phyloP scores from a whole-genome alignment of 2,797 vertebrate species.

The Peromyscus eremicus region DNA sequence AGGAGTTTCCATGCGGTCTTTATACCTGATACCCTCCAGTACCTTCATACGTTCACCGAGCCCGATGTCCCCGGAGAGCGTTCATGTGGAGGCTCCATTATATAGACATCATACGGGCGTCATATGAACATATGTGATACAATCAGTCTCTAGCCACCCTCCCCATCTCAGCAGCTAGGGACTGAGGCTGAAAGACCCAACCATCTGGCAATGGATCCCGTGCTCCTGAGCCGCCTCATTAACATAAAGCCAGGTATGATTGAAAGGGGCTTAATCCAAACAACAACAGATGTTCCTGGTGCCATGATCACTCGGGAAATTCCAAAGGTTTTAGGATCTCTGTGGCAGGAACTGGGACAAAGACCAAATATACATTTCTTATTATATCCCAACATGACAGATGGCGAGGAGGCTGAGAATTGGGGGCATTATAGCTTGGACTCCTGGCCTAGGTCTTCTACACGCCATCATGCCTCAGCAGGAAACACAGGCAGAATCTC shows the following conservation, averaged over 20 bases:
- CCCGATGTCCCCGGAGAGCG: background rate
- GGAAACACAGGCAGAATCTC: slow-evolving; percentile 28
- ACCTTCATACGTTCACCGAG: background rate
- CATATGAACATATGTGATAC: background rate
- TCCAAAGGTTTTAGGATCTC: slow-evolving; percentile 34
- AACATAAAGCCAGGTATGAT: slow-evolving; percentile 26
- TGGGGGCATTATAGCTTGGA: background rate
- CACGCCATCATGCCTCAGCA: background rate
- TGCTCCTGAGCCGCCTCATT: background rate
- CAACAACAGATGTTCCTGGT: slow-evolving; percentile 31
- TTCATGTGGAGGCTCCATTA: background rate
- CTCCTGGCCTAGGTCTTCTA: background rate
- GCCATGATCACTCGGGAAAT: background rate
- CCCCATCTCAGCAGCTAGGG: background rate
- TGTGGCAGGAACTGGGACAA: slow-evolving; percentile 39
- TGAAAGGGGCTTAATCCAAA: background rate
- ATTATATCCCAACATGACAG: slow-evolving; percentile 38
- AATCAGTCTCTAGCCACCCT: background rate
- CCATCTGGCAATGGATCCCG: background rate
- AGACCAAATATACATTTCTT: slow-evolving; percentile 56
- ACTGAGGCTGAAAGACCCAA: background rate
- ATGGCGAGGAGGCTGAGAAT: slow-evolving; percentile 32
- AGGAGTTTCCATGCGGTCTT: background rate
- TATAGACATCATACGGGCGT: background rate
- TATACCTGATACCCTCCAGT: background rate